Conservation (phyloP, 1,140 invertebrate species). For the Cecropterus lyciades region DNA sequence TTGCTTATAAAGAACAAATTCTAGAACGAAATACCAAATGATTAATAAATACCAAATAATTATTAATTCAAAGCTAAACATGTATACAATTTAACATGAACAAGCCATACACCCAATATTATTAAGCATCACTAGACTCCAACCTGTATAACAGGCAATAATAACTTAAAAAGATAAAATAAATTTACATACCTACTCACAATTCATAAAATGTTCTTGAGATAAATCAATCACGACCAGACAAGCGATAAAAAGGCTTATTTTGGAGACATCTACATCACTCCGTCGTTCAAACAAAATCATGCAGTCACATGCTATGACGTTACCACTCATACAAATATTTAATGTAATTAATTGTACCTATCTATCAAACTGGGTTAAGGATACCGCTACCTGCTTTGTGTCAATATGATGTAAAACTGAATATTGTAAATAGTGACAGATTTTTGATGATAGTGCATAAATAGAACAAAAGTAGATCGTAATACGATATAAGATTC, state of each 20-base stretch:
- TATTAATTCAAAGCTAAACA: too few relatives aligned
- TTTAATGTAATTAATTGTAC: constrained; percentile 60
- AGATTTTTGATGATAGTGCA: constrained; percentile 19
- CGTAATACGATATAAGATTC: too few relatives aligned
- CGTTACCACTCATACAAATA: constrained; percentile 59
- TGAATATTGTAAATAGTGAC: constrained; percentile 12
- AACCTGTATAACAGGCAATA: too few relatives aligned
- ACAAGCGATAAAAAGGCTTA: constrained; percentile 55
- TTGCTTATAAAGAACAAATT: too few relatives aligned
- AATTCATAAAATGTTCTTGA: constrained; percentile 44
- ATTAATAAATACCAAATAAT: too few relatives aligned
- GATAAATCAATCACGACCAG: constrained; percentile 74
- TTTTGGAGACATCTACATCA: constrained; percentile 45
- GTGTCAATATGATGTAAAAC: constrained; percentile 35
- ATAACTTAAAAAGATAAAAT: not conserved
- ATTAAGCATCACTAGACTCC: too few relatives aligned
- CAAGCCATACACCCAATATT: too few relatives aligned
- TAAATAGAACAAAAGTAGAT: not conserved
- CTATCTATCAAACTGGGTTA: constrained; percentile 64
- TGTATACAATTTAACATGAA: too few relatives aligned
- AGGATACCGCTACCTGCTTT: constrained; percentile 47
- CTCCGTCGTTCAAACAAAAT: constrained; percentile 39
- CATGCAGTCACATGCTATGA: constrained; percentile 67
- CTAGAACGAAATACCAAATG: too few relatives aligned
- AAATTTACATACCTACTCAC: constrained; percentile 3